Evolutionary conservation across 2,113 vertebrate genomes (phyloP), one percentile per base, ranked within the genome.

Genomic region (Scalopus aquaticus): DNA sequence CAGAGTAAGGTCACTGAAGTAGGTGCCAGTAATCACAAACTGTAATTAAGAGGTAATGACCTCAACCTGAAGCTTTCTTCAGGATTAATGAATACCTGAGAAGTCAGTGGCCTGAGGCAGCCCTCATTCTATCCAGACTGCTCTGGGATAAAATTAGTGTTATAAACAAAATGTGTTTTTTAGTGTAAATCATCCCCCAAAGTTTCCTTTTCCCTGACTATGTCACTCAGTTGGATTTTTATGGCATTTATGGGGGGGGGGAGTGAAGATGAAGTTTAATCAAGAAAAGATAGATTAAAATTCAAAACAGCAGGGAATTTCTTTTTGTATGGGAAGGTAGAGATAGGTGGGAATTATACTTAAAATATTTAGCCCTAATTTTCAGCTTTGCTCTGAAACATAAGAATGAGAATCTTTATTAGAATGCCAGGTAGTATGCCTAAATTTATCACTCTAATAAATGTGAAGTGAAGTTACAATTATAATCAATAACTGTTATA

Each of bases 51-150:
- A 37, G 1, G 91, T 96, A 97, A 95, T 90, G 92, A 93, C 95
- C 90, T 93, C 88, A 86, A 84, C 86, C 49, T 94, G 86, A 91
- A 35, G 49, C 88, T 86, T 97, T 92, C 85, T 95, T 84, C 90
- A 96, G 94, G 96, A 95, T 95, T 97, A 97, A 96, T 97, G 90
- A 80, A 72, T 94, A 94, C 89, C 76, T 76, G 72, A 91, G 84
- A 92, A 79, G 26, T 30, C 79, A 77, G 84, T 91, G 80, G 96
- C 78, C 90, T 74, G 46, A 15, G 83, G 90, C 60, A 65, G 91
- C 79, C 72, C 39, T 94, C 70, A 32, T 88, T 94, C 81, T 64
- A 20, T 70, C 46, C 32, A 70, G 42, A 80, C 60, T 82, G 46
- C 70, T 93, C 76, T n/a, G 74, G 3, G 0, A 80, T 26, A 85